phyloP scores from a whole-genome alignment of 2,113 vertebrate genomes.

The Muntiacus muntjak region DNA sequence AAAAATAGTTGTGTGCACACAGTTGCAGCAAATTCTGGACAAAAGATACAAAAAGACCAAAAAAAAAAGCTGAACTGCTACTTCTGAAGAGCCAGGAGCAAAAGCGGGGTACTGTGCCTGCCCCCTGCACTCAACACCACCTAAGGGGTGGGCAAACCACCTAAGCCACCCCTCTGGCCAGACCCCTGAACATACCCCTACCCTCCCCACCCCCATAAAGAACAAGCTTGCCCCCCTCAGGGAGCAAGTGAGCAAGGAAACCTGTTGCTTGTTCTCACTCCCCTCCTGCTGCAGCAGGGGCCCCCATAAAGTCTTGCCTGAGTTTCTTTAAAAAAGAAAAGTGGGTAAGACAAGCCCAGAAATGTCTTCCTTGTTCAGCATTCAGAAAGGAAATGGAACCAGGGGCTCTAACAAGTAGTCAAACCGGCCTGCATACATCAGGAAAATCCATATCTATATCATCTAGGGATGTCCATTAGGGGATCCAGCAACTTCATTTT shows the following conservation, averaged over 20 bases:
- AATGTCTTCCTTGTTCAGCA: not conserved
- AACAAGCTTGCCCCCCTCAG: not conserved
- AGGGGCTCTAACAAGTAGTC: rapidly evolving
- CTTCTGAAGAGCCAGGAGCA: not conserved
- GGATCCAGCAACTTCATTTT: not conserved
- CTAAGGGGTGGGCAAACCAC: not conserved
- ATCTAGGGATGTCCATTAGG: not conserved
- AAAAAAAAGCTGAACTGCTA: not conserved
- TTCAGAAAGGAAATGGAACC: not conserved
- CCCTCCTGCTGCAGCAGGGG: not conserved
- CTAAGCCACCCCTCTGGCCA: not conserved
- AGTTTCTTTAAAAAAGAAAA: not conserved
- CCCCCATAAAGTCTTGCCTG: not conserved
- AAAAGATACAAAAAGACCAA: not conserved
- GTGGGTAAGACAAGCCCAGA: not conserved
- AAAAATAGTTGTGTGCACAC: not conserved
- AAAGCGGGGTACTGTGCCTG: not conserved
- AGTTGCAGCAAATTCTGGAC: not conserved
- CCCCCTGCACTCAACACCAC: not conserved
- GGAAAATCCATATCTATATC: not conserved
- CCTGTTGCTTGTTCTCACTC: not conserved
- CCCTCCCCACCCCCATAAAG: not conserved
- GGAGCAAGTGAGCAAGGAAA: not conserved
- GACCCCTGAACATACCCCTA: not conserved
- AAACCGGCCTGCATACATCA: not conserved